A percentile compares a stretch with the other conserved stretches of the same genome.
phyloP scores from a whole-genome alignment of 2,888 invertebrate species.

The Sisyra nigra region DNA sequence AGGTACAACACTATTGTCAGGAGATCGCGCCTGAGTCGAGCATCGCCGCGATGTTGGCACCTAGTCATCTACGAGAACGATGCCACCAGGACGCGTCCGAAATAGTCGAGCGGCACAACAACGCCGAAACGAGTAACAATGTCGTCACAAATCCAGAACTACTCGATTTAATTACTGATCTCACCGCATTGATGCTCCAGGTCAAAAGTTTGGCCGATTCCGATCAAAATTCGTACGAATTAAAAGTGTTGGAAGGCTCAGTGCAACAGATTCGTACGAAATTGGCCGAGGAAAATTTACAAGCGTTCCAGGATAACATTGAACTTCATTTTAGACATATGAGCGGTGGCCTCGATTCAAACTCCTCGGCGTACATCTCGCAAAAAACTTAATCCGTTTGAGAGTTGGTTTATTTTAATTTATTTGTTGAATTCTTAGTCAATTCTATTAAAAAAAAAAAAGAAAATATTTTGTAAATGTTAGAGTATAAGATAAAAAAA shows the following conservation, averaged over 20 bases:
- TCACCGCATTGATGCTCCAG: conserved; percentile 81
- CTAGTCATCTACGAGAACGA: conserved; percentile 73
- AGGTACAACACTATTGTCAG: conserved; percentile 68
- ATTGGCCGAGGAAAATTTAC: conserved; percentile 56
- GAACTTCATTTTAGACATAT: conserved; percentile 86
- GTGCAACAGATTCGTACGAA: conserved; percentile 77
- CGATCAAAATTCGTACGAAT: conserved; percentile 77
- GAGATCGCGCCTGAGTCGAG: conserved; percentile 81
- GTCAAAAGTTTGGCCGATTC: conserved; percentile 64
- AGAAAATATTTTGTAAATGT: too few species aligned
- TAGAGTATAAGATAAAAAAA: too few species aligned
- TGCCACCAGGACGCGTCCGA: conserved; percentile 72
- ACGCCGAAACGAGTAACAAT: conserved; percentile 35
- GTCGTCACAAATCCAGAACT: conserved; percentile 37
- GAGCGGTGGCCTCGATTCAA: conserved; percentile 45
- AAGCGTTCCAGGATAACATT: conserved; percentile 70
- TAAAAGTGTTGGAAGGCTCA: conserved; percentile 79
- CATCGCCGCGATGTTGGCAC: conserved; percentile 72
- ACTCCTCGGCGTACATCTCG: background rate
- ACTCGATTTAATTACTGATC: conserved; percentile 65
- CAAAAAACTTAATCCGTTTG: conserved; percentile 1
- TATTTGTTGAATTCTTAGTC: too few species aligned
- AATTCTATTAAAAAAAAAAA: too few species aligned
- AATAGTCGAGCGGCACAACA: conserved; percentile 59
- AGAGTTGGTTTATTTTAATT: too few species aligned